Conservation (phyloP, 2,888 invertebrate species). For the Tuberolachnus salignus region DNA sequence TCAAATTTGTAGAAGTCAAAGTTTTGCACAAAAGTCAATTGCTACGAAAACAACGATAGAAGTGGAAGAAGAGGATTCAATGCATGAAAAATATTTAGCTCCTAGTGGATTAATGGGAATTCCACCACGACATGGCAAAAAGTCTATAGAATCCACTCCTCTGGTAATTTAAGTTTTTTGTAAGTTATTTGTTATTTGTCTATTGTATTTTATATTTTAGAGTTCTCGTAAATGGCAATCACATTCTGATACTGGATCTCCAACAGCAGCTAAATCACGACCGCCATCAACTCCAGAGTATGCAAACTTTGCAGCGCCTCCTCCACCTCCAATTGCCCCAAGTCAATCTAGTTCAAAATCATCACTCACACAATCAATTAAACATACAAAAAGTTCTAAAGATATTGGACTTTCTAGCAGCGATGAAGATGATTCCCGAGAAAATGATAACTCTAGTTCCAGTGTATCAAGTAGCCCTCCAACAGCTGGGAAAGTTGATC, state of each 20-base stretch:
- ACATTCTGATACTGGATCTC: conserved; percentile 53
- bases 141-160: conserved; percentile 75
- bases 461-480: conserved; percentile 59
- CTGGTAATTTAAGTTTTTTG: conserved; percentile 58
- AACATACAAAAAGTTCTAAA: conserved; percentile 49
- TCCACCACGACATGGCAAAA: conserved; percentile 60
- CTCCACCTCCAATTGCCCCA: conserved; percentile 57
- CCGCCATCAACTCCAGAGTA: conserved; percentile 59
- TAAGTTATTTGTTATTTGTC: not conserved
- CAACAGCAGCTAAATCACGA: conserved; percentile 45
- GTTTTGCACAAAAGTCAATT: conserved; percentile 59
- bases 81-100: conserved; percentile 78
- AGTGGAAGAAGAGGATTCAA: conserved; percentile 73
- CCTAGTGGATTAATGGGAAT: conserved; percentile 57
- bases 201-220: conserved; percentile 28
- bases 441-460: conserved; percentile 58
- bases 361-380: conserved; percentile 46
- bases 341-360: conserved; percentile 58
- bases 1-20: conserved; percentile 59
- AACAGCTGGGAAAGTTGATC: conserved; percentile 57
- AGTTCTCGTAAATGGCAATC: conserved; percentile 53
- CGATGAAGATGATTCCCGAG: conserved; percentile 58
- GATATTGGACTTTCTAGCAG: conserved; percentile 59
- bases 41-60: conserved; percentile 56
- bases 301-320: conserved; percentile 60